phyloP scores from a whole-genome alignment of 2,797 vertebrate species.

The Kryptopterus vitreolus region DNA sequence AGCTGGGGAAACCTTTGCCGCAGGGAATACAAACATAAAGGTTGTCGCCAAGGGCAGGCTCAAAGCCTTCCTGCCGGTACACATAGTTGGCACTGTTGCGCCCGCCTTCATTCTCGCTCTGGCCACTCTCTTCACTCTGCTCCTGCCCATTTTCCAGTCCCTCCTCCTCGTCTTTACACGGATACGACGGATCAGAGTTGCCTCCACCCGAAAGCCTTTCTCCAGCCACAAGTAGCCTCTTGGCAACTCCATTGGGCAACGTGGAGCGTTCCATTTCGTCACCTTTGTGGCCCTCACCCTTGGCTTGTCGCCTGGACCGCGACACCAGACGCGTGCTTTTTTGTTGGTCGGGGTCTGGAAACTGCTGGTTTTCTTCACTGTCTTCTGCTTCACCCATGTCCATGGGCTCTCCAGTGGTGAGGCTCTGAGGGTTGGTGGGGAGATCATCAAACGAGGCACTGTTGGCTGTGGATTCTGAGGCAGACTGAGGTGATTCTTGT shows the following conservation, averaged over 20 bases:
- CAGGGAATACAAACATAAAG: constrained; percentile 90
- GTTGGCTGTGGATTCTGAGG: constrained; percentile 81
- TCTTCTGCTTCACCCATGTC: constrained; percentile 70
- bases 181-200: constrained; percentile 67
- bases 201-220: constrained; percentile 58
- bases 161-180: constrained; percentile 72
- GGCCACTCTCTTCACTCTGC: constrained; percentile 80
- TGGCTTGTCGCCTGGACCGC: constrained; percentile 79
- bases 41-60: constrained; percentile 85
- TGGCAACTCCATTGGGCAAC: constrained; percentile 78
- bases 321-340: constrained; percentile 77
- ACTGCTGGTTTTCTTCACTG: constrained; percentile 70
- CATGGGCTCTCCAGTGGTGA: constrained; percentile 77
- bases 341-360: constrained; percentile 67
- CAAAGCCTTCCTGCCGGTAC: constrained; percentile 82
- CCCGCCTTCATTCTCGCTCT: constrained; percentile 78
- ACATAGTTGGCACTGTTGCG: constrained; percentile 77
- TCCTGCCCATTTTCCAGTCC: constrained; percentile 80
- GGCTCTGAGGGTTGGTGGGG: constrained; percentile 63
- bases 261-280: constrained; percentile 66
- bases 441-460: constrained; percentile 83
- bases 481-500: constrained; percentile 78
- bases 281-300: constrained; percentile 74
- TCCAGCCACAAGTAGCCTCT: constrained; percentile 69
- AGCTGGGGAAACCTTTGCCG: constrained; percentile 88